Conservation (phyloP, 2,113 vertebrate genomes). For the Mormoops blainvillei region DNA sequence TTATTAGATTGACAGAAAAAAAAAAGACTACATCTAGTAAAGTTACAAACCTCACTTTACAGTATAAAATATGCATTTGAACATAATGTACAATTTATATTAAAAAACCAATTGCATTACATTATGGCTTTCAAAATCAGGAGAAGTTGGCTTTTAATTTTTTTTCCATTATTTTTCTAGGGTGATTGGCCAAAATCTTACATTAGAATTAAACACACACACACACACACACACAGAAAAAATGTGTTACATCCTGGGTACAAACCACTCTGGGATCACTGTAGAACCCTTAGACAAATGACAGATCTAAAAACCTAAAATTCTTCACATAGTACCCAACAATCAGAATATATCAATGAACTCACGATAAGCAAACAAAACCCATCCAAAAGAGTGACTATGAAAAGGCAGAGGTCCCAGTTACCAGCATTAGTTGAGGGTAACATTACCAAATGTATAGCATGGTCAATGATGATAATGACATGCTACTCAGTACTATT, state of each 20-base stretch:
- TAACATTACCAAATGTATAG: background rate
- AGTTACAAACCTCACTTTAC: slow-evolving; percentile 23
- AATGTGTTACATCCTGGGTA: background rate
- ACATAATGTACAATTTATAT: slow-evolving; percentile 40
- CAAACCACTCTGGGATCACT: background rate
- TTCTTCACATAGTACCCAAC: background rate
- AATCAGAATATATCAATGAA: background rate
- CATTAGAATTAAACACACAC: background rate
- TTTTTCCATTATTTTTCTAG: slow-evolving; percentile 29
- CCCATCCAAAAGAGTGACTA: background rate
- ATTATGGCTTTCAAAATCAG: slow-evolving; percentile 55
- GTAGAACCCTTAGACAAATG: slow-evolving; percentile 10
- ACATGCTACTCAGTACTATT: background rate
- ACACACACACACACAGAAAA: background rate
- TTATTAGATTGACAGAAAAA: slow-evolving; percentile 17
- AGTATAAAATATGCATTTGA: slow-evolving; percentile 34
- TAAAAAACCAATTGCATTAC: slow-evolving; percentile 18
- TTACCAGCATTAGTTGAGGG: background rate
- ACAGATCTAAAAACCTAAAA: background rate
- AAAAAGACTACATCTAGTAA: slow-evolving; percentile 24
- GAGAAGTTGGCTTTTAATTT: background rate
- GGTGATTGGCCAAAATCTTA: background rate
- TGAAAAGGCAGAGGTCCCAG: background rate
- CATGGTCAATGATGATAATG: background rate
- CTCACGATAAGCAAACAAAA: background rate